Evolutionary conservation across 2,797 vertebrate genomes (phyloP).

Genomic region (Notolepis coatsorum): DNA sequence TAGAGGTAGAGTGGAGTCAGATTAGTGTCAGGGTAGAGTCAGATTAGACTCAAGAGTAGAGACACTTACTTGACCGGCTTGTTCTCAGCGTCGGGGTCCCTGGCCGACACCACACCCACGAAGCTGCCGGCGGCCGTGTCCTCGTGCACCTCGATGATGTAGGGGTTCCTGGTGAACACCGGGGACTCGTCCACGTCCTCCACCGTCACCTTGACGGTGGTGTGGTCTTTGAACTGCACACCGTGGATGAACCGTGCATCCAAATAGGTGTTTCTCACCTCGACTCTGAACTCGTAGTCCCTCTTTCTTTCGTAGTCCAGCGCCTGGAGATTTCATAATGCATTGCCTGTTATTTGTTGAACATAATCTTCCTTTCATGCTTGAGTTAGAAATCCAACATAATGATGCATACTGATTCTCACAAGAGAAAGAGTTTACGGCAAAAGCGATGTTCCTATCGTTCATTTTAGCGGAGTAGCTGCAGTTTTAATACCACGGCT

Average conservation of each 20-base stretch:
- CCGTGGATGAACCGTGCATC: constrained; percentile 90
- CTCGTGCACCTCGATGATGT: constrained; percentile 96
- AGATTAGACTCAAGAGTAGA: too few relatives aligned
- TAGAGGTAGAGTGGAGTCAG: too few relatives aligned
- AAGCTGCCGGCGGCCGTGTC: constrained; percentile 91
- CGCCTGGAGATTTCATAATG: constrained; percentile 75
- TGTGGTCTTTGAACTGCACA: constrained; percentile 93
- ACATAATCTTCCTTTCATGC: constrained; percentile 57
- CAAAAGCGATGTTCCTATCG: constrained; percentile 53
- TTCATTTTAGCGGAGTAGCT: constrained; percentile 53
- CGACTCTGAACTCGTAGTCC: constrained; percentile 90
- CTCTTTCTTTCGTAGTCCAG: constrained; percentile 96
- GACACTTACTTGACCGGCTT: constrained; percentile 93
- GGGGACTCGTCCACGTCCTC: constrained; percentile 94
- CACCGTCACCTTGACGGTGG: constrained; percentile 89
- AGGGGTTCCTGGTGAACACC: constrained; percentile 87
- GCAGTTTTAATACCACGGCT: constrained; percentile 45
- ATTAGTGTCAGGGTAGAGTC: too few relatives aligned
- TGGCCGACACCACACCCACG: constrained; percentile 90
- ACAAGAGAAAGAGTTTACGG: constrained; percentile 34
- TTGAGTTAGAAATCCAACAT: constrained; percentile 63
- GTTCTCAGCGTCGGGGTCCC: constrained; percentile 90
- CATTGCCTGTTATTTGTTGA: constrained; percentile 61
- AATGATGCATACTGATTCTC: constrained; percentile 55
- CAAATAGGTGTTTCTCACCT: constrained; percentile 91